phyloP scores from a whole-genome alignment of 2,113 vertebrate species.

The Antechinus stuartii region DNA sequence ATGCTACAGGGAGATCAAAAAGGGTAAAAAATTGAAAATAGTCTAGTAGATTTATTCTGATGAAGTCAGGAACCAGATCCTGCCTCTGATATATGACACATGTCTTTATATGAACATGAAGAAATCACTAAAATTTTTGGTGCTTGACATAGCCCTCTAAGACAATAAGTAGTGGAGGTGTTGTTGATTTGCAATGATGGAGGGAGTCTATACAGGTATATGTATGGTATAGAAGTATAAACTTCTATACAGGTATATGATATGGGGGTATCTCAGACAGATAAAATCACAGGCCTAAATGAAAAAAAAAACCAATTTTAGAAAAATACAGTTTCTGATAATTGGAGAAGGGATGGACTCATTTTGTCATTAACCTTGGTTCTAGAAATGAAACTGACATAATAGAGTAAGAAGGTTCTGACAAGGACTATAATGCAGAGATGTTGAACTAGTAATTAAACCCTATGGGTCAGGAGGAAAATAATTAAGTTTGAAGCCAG shows the following conservation, averaged over 20 bases:
- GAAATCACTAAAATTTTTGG: neutral
- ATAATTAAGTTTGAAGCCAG: neutral
- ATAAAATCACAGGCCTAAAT: neutral
- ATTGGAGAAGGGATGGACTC: neutral
- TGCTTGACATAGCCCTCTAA: neutral
- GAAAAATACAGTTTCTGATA: neutral
- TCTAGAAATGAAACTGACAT: neutral
- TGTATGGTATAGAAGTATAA: no score
- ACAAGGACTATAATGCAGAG: neutral
- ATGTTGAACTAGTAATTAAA: neutral
- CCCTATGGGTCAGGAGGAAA: neutral
- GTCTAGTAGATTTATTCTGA: neutral
- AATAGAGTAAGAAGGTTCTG: neutral
- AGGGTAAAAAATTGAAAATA: no score
- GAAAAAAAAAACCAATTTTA: neutral
- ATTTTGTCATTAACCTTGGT: neutral
- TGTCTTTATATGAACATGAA: neutral
- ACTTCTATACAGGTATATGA: no score
- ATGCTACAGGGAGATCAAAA: no score
- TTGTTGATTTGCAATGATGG: neutral
- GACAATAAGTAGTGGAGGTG: neutral
- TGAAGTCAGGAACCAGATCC: neutral
- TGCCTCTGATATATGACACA: neutral
- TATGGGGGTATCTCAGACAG: no score
- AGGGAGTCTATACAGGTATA: neutral